These are phyloP conservation scores for Remorina albescens DNA, from an alignment of 2,797 vertebrate genomes.

Conservation along the genomic window DNA sequence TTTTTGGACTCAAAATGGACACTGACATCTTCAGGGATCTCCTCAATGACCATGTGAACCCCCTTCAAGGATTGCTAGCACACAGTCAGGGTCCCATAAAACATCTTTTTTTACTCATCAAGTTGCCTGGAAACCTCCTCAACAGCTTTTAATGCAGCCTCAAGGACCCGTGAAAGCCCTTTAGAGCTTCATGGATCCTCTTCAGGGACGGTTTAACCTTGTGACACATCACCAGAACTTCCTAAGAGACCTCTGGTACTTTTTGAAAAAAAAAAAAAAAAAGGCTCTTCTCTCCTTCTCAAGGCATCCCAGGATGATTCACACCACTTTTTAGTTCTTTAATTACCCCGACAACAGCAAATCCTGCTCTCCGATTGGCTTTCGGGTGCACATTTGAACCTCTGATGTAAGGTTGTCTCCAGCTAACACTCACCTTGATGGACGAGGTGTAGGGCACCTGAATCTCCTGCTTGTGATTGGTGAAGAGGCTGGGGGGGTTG, in stretches of 20 bases:
- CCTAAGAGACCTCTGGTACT: not conserved
- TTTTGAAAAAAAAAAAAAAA: not conserved
- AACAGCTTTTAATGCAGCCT: not conserved
- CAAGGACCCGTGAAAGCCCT: not conserved
- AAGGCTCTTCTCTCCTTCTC: not conserved
- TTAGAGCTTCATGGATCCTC: not conserved
- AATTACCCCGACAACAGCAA: not conserved
- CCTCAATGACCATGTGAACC: not conserved
- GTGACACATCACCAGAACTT: not conserved
- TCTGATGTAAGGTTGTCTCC: not conserved
- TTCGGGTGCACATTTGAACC: not conserved
- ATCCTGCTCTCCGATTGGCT: constrained; percentile 17
- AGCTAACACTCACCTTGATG: constrained; percentile 71
- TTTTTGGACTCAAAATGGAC: too few species aligned
- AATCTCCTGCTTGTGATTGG: constrained; percentile 64
- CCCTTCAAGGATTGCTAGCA: not conserved
- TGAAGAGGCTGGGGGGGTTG: constrained; percentile 71
- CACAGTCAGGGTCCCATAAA: not conserved
- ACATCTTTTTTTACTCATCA: not conserved
- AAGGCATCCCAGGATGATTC: not conserved
- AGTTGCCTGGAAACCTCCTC: not conserved
- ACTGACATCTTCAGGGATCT: not conserved
- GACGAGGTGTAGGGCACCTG: constrained; percentile 81
- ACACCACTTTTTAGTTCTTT: not conserved
- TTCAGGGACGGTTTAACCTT: not conserved